Base-by-base conservation (phyloP, 2,797 vertebrate species). In the Hephaestus fuliginosus region DNA sequence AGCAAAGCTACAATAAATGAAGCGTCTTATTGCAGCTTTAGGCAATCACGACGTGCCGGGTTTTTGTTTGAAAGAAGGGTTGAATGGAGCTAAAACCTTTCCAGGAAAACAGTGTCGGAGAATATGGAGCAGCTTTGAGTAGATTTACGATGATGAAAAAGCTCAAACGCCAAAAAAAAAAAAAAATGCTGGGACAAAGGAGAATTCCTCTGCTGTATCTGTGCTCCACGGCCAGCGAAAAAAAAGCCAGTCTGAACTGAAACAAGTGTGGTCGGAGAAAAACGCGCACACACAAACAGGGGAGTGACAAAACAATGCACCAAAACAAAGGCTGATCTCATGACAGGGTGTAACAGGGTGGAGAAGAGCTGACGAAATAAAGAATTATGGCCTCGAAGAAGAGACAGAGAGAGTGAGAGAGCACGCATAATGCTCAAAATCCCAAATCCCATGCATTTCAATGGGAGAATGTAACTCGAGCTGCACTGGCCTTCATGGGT, bases 1-100 rank as follows among this genome's bases (percentile, higher is more conserved):
- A 30, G 75, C 70, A 85, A 81, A 78, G 76, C 53, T 76, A 73
- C 48, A 81, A 67, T 56, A 61, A 85, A 86, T 64, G 14, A 75
- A 78, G 66, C 39, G 36, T 85, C 58, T 76, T 80, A 74, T 84
- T 80, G 61, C 48, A 72, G 81, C 68, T 86, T 53, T 51, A 17
- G 63, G 65, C 63, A 64, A 82, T 79, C 49, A 71, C 64, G 82
- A 60, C 43, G 20, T 28, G 57, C 17, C 33, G 2, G 7, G n/a
- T 18, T 70, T 69, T 57, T 76, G 25, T 25, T 25, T 25, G 25
- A 25, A 30, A 18, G 28, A 33, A 65, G 11, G 53, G 49, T 48
- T 82, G 58, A 70, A 55, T 67, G 30, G 63, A 66, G 44, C 39
- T 52, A 53, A 36, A 70, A 82, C 11, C 41, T 75, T 81, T 74